Evolutionary conservation across 2,113 vertebrate species (phyloP).

Genomic region (Clupea harengus): DNA sequence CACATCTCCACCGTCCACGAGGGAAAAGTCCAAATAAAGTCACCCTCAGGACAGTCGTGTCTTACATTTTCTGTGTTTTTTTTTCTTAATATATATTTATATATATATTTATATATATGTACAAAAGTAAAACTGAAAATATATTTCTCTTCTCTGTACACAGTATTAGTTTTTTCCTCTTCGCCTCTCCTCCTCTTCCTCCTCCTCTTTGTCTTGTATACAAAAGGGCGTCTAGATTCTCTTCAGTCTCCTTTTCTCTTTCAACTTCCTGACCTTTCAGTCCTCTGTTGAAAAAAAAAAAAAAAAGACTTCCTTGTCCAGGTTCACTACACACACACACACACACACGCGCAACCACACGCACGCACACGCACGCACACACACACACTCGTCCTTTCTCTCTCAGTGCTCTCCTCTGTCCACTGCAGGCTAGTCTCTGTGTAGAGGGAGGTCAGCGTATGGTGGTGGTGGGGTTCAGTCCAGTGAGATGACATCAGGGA

Average conservation of each 20-base stretch:
- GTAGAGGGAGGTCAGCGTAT: background rate
- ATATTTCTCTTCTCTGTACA: slow-evolving; percentile 99
- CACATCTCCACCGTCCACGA: slow-evolving; percentile 86
- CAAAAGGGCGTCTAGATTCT: slow-evolving; percentile 70
- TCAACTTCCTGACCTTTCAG: slow-evolving; percentile 6
- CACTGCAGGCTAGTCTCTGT: slow-evolving; percentile 43
- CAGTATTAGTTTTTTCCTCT: slow-evolving; percentile 71
- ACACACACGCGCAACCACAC: background rate
- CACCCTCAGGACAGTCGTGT: slow-evolving; percentile 86
- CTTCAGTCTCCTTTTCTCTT: slow-evolving; percentile 59
- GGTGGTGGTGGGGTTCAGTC: slow-evolving; percentile 71
- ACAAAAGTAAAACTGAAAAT: slow-evolving; percentile 99
- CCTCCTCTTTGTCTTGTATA: slow-evolving; percentile 73
- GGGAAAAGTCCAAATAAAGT: slow-evolving; percentile 85
- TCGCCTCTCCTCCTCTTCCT: slow-evolving; percentile 56
- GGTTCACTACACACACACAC: slow-evolving; percentile 34
- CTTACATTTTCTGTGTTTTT: slow-evolving; percentile 61
- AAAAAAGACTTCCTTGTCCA: slow-evolving; percentile 46
- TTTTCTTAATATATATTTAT: background rate
- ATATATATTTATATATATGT: background rate
- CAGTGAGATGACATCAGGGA: slow-evolving; percentile 96
- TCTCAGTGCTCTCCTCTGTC: slow-evolving; percentile 50
- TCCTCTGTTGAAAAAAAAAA: slow-evolving; percentile 28
- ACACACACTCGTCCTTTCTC: slow-evolving; percentile 20
- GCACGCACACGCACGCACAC: slow-evolving; percentile 21